These are phyloP conservation scores for Catonia carolina DNA, from an alignment of 2,888 invertebrate genomes.

Conservation along the genomic window DNA sequence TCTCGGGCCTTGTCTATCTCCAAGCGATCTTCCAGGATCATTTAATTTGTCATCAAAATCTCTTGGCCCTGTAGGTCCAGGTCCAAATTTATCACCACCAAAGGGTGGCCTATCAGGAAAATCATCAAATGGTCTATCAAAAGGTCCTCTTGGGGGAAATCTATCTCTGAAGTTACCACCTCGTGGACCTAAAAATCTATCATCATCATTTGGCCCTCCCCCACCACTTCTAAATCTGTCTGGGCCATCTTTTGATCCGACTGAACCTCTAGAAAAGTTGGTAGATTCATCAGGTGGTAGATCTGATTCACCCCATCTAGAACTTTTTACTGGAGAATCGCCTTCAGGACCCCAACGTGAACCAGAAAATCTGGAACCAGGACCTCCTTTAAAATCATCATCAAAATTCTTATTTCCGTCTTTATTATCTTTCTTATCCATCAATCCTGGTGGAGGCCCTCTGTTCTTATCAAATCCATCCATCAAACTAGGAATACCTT, in stretches of 20 bases:
- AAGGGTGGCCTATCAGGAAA: neutral
- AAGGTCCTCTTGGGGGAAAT: neutral
- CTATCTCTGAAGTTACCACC: neutral
- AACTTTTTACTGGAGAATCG: constrained; percentile 6
- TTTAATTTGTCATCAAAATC: neutral
- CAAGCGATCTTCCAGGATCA: neutral
- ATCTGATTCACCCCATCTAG: constrained; percentile 5
- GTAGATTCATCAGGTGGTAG: neutral
- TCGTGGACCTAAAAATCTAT: neutral
- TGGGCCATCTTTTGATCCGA: neutral
- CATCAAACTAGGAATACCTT: constrained; percentile 15
- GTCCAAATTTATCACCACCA: neutral
- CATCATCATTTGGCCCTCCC: neutral
- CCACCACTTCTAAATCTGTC: neutral
- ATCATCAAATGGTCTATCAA: neutral
- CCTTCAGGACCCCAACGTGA: neutral
- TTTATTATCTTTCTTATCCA: constrained; percentile 6
- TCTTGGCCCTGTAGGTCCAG: neutral
- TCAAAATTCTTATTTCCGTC: neutral
- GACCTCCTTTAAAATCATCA: constrained; percentile 1
- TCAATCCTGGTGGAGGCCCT: constrained; percentile 12
- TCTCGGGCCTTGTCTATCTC: neutral
- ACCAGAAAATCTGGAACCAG: constrained; percentile 14
- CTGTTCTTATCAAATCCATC: constrained; percentile 21
- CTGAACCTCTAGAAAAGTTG: neutral